phyloP scores from a whole-genome alignment of 2,797 vertebrate genomes.

The Rhynchotus rufescens region DNA sequence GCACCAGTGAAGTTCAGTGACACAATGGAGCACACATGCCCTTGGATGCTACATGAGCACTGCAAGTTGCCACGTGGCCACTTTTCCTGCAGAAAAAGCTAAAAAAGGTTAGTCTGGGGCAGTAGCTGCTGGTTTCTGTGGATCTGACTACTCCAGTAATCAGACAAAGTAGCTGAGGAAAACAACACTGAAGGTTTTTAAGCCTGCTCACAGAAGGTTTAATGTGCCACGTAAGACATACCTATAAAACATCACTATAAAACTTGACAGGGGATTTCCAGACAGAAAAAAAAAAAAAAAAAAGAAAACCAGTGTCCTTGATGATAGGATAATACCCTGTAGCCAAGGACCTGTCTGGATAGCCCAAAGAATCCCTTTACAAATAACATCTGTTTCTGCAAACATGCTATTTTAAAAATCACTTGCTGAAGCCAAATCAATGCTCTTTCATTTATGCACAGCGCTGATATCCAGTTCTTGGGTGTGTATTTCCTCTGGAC shows the following conservation, averaged over 20 bases:
- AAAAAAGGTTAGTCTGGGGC: neutral
- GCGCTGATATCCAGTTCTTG: conserved; percentile 41
- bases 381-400: conserved; percentile 54
- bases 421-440: conserved; percentile 30
- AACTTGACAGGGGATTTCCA: neutral
- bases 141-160: neutral
- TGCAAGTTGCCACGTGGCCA: neutral
- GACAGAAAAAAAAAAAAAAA: neutral
- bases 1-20: neutral
- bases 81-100: neutral
- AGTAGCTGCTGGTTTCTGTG: neutral
- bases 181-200: neutral
- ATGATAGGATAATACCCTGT: neutral
- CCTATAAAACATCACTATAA: neutral
- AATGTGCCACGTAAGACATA: neutral
- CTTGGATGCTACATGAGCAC: neutral
- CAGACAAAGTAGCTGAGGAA: neutral
- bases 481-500: conserved; percentile 72
- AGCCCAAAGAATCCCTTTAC: neutral
- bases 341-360: conserved; percentile 14
- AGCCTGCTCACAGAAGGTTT: neutral
- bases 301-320: conserved; percentile 19
- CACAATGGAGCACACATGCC: neutral
- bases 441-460: conserved; percentile 50
- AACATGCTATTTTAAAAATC: conserved; percentile 46